Percentiles rank a stretch among this genome's conserved stretches.
Conservation (phyloP, 37 sponge, comb jelly and placozoan genomes). For the Hexactinellida sp. region DNA sequence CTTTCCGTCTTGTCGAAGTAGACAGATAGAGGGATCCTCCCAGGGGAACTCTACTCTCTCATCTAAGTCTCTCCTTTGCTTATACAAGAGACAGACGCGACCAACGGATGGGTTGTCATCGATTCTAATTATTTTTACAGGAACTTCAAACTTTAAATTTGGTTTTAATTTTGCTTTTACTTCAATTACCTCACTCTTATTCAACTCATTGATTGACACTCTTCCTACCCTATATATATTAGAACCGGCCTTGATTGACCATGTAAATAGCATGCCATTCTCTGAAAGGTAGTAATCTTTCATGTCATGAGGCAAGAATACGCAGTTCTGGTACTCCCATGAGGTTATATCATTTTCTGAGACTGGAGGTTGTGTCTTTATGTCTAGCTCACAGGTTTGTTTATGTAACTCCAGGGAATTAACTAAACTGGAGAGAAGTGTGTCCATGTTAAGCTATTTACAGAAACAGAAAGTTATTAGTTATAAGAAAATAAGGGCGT, state of each 20-base stretch:
- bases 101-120: not conserved
- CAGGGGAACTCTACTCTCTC: not conserved
- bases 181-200: not conserved
- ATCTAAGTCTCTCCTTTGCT: not conserved
- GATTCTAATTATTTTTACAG: not conserved
- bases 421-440: not conserved
- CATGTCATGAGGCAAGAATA: not conserved
- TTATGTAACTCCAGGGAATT: not conserved
- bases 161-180: not conserved
- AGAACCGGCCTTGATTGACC: not conserved
- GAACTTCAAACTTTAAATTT: not conserved
- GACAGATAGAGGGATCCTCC: not conserved
- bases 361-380: not conserved
- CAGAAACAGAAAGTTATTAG: no score
- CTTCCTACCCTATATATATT: constrained; percentile 12
- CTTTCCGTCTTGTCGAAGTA: not conserved
- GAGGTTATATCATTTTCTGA: not conserved
- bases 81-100: not conserved
- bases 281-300: not conserved
- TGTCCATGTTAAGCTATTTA: not conserved
- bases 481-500: no score
- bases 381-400: not conserved
- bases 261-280: not conserved
- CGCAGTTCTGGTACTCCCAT: constrained; percentile 1
- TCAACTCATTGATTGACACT: not conserved